Conservation (phyloP, 2,797 vertebrate species). For the Esox lucius region DNA sequence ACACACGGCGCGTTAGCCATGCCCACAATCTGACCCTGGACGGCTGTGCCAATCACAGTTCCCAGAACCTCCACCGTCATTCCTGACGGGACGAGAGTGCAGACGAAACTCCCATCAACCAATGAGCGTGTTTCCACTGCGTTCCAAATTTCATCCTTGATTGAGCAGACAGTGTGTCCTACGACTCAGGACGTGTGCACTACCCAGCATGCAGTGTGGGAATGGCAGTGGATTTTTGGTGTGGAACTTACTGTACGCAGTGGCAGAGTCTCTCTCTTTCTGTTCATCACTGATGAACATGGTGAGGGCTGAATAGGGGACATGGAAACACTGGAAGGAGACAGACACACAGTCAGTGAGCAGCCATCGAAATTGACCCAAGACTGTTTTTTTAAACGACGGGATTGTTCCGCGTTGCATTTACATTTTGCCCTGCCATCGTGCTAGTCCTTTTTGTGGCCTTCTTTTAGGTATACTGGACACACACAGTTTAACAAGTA, state of each 20-base stretch:
- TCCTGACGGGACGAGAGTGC: slow-evolving; percentile 68
- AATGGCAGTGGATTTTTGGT: background rate
- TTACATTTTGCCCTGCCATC: no score
- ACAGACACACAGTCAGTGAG: background rate
- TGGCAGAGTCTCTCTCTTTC: slow-evolving; percentile 94
- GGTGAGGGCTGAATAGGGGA: slow-evolving; percentile 96
- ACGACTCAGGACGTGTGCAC: no score
- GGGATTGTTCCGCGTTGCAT: no score
- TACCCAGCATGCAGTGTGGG: background rate
- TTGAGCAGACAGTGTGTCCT: no score
- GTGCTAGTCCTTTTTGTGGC: no score
- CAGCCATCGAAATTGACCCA: background rate
- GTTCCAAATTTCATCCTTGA: background rate
- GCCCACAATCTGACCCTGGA: slow-evolving; percentile 97
- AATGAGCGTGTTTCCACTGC: background rate
- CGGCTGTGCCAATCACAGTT: slow-evolving; percentile 87
- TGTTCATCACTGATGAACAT: slow-evolving; percentile 99
- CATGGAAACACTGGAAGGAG: slow-evolving; percentile 89
- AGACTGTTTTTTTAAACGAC: no score
- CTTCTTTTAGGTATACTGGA: no score
- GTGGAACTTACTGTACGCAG: slow-evolving; percentile 89
- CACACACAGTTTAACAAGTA: no score
- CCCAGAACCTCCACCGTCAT: slow-evolving; percentile 97
- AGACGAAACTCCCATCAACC: background rate
- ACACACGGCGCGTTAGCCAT: slow-evolving; percentile 83